phyloP scores from a whole-genome alignment of 1,140 invertebrate genomes.

The Atta cephalotes region DNA sequence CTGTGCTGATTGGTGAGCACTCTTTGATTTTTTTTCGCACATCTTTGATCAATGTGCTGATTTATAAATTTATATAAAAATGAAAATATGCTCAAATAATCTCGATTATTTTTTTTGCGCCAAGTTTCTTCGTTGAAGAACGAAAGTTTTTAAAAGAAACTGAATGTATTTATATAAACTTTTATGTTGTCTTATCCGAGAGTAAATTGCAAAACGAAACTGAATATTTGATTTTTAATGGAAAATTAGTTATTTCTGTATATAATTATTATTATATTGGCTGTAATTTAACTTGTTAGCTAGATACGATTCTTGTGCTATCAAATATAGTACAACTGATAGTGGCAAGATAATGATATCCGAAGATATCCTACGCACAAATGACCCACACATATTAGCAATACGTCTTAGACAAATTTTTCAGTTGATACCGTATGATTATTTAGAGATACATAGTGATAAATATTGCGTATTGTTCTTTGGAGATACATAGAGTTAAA shows the following conservation, averaged over 20 bases:
- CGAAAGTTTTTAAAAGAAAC: not conserved
- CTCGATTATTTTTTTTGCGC: not conserved
- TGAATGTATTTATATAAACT: not conserved
- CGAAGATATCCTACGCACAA: slow-evolving; percentile 18
- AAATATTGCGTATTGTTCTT: slow-evolving; percentile 28
- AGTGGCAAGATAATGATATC: slow-evolving; percentile 42
- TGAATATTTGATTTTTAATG: not conserved
- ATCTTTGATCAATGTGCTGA: not conserved
- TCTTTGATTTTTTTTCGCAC: not conserved
- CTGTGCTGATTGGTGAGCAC: slow-evolving; percentile 90
- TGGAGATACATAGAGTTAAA: not conserved
- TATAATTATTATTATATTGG: not conserved
- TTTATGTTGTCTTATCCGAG: not conserved
- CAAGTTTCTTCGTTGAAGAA: not conserved
- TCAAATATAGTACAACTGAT: slow-evolving; percentile 49
- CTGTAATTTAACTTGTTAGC: slow-evolving; percentile 6
- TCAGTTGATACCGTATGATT: slow-evolving; percentile 23
- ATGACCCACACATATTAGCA: not conserved
- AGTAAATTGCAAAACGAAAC: not conserved
- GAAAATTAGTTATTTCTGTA: not conserved
- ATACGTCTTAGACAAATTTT: slow-evolving; percentile 38
- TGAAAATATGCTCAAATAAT: not conserved
- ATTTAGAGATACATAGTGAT: not conserved
- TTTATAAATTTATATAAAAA: not conserved
- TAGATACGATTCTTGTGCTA: not conserved